A percentile compares a stretch with the other conserved stretches of the same genome.
Conservation (phyloP, 2,113 vertebrate genomes). For the Mesembrinibis cayennensis region DNA sequence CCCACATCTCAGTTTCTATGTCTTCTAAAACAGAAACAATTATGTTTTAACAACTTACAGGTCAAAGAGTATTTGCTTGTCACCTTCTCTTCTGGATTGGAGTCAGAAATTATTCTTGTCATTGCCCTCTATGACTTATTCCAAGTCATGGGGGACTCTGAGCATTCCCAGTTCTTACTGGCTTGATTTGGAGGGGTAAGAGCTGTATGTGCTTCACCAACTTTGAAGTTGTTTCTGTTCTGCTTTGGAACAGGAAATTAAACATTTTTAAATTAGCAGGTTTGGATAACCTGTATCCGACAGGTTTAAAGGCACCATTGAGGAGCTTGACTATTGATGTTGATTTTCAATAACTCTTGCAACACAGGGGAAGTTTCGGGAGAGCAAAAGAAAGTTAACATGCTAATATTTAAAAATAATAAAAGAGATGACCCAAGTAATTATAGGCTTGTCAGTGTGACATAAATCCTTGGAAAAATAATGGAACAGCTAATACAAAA, state of each 20-base stretch:
- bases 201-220: background rate
- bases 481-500: background rate
- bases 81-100: background rate
- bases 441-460: background rate
- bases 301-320: background rate
- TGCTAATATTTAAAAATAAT: background rate
- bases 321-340: background rate
- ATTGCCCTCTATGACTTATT: background rate
- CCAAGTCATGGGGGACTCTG: background rate
- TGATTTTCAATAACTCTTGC: background rate
- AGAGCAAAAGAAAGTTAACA: background rate
- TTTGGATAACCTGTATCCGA: background rate
- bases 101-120: background rate
- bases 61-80: background rate
- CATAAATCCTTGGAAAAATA: constrained; percentile 8
- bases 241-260: background rate
- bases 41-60: background rate
- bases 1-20: background rate
- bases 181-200: background rate
- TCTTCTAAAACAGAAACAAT: background rate
- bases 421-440: background rate
- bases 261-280: background rate
- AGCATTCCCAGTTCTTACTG: background rate
- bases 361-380: background rate
- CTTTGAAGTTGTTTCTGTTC: background rate